Conservation (phyloP, 2,113 vertebrate genomes). For the Paramormyrops kingsleyae region DNA sequence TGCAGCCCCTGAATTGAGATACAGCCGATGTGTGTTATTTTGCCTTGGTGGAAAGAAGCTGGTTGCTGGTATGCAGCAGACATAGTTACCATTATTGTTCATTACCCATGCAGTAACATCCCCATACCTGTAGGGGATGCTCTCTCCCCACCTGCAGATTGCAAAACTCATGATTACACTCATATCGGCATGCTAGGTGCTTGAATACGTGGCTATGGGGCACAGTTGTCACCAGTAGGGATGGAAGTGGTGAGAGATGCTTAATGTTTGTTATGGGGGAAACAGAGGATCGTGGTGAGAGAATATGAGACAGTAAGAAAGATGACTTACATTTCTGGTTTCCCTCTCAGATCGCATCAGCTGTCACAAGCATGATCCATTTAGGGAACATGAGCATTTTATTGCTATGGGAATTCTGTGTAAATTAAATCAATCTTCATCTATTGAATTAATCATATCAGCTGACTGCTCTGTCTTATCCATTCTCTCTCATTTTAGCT, state of each 20-base stretch:
- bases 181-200: neutral
- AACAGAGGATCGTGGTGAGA: neutral
- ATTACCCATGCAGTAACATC: neutral
- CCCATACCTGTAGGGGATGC: neutral
- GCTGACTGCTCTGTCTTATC: neutral
- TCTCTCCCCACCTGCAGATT: neutral
- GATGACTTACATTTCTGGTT: neutral
- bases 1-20: too few relatives aligned
- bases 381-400: neutral
- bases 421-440: constrained; percentile 5
- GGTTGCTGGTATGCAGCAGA: neutral
- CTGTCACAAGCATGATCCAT: neutral
- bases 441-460: neutral
- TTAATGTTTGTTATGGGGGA: neutral
- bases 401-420: constrained; percentile 6
- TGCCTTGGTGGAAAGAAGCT: neutral
- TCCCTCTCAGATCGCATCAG: neutral
- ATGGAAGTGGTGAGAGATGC: neutral
- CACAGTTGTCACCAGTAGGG: neutral
- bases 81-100: neutral
- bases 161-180: neutral
- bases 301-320: neutral
- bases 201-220: neutral
- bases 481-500: neutral
- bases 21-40: neutral